Evolutionary conservation across 2,113 vertebrate species (phyloP).

Genomic region (Herpailurus yagouaroundi): DNA sequence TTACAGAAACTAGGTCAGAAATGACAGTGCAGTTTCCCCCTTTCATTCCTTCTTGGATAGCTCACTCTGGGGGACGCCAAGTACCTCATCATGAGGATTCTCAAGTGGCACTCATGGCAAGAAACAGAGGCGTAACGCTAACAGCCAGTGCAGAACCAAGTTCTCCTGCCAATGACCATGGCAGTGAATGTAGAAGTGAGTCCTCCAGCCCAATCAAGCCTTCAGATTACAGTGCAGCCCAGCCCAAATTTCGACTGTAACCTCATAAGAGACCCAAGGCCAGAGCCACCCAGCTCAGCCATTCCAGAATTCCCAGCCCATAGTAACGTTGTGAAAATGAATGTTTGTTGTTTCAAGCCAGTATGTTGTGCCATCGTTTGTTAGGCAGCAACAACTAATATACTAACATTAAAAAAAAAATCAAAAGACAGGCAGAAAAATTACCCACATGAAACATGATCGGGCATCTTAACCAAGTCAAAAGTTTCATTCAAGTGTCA

Average conservation of each 20-base stretch:
- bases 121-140: not conserved
- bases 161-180: not conserved
- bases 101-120: not conserved
- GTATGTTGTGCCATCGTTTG: not conserved
- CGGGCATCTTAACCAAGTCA: not conserved
- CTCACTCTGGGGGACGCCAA: not conserved
- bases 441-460: not conserved
- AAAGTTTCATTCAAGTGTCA: not conserved
- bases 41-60: not conserved
- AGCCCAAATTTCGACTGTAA: not conserved
- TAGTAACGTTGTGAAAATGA: not conserved
- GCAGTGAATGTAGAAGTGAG: not conserved
- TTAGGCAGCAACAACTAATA: not conserved
- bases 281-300: not conserved
- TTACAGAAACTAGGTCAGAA: not conserved
- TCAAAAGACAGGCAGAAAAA: not conserved
- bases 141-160: not conserved
- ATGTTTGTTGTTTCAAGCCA: not conserved
- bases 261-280: not conserved
- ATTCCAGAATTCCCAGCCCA: not conserved
- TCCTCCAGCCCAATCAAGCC: not conserved
- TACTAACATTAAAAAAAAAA: not conserved
- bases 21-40: not conserved
- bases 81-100: not conserved
- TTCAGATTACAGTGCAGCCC: not conserved